phyloP scores from a whole-genome alignment of 2,797 vertebrate genomes.

The Phyllotis vaccarum region DNA sequence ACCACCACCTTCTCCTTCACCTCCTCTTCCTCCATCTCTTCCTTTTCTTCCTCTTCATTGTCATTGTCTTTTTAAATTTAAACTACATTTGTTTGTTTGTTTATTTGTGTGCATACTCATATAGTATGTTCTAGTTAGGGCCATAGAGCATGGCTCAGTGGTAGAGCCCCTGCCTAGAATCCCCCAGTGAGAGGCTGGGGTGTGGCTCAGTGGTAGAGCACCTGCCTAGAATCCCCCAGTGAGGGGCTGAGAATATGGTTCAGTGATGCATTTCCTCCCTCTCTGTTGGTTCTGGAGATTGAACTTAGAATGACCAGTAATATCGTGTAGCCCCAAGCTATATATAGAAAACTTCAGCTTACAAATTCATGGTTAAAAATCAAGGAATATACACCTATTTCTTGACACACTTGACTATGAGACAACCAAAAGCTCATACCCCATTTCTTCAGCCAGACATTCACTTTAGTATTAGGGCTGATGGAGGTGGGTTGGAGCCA shows the following conservation, averaged over 20 bases:
- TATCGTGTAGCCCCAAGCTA: background rate
- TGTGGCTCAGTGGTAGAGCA: background rate
- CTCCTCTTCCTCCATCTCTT: background rate
- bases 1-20: too few relatives aligned
- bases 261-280: background rate
- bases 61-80: background rate
- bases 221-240: background rate
- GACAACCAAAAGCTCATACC: background rate
- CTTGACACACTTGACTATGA: background rate
- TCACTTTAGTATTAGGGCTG: background rate
- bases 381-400: background rate
- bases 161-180: background rate
- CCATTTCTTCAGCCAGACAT: background rate
- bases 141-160: background rate
- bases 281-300: background rate
- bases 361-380: background rate
- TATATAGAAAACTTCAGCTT: background rate
- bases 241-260: rapidly evolving
- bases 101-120: background rate
- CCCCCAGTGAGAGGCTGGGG: background rate
- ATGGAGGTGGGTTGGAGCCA: background rate
- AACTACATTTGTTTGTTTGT: background rate
- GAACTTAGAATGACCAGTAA: background rate
- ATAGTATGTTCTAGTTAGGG: background rate
- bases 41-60: background rate